Conservation (phyloP, 92 coral and sea anemone genomes). For the Parazoanthus atlanticus region DNA sequence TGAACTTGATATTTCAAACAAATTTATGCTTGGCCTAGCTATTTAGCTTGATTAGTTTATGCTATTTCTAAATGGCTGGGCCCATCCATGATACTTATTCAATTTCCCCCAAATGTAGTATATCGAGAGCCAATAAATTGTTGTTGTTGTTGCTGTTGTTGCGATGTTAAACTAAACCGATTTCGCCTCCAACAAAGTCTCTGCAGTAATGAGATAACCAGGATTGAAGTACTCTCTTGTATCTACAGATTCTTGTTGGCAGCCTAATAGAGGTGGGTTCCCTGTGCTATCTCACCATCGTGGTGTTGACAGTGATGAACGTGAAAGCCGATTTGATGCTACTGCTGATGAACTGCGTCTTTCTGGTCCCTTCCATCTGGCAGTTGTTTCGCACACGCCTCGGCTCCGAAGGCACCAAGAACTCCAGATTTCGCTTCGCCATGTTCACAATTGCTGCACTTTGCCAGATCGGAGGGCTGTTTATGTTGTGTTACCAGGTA, state of each 20-base stretch:
- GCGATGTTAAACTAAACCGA: no score
- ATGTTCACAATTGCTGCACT: slow-evolving; percentile 52
- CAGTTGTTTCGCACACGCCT: slow-evolving; percentile 48
- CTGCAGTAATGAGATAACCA: neutral
- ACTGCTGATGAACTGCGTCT: slow-evolving; percentile 81
- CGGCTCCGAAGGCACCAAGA: neutral
- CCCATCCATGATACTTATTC: no score
- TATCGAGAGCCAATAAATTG: no score
- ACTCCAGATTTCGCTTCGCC: slow-evolving; percentile 2
- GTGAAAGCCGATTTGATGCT: slow-evolving; percentile 64
- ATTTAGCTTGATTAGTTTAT: no score
- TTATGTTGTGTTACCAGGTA: slow-evolving; percentile 53
- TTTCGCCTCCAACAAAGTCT: neutral
- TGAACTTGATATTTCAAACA: no score
- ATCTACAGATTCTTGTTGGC: slow-evolving; percentile 67
- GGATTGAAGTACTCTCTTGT: neutral
- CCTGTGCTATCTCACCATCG: slow-evolving; percentile 76
- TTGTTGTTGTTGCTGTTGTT: no score
- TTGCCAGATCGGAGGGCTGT: slow-evolving; percentile 71
- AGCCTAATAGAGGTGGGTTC: slow-evolving; percentile 77
- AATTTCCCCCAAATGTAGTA: no score
- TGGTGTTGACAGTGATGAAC: slow-evolving; percentile 46
- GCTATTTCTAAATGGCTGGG: no score
- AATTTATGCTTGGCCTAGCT: no score
- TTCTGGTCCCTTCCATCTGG: slow-evolving; percentile 76